Evolutionary conservation across 2,888 invertebrate species (phyloP), one percentile per base, ranked within the genome.

Genomic region (Pegoplata infirma): DNA sequence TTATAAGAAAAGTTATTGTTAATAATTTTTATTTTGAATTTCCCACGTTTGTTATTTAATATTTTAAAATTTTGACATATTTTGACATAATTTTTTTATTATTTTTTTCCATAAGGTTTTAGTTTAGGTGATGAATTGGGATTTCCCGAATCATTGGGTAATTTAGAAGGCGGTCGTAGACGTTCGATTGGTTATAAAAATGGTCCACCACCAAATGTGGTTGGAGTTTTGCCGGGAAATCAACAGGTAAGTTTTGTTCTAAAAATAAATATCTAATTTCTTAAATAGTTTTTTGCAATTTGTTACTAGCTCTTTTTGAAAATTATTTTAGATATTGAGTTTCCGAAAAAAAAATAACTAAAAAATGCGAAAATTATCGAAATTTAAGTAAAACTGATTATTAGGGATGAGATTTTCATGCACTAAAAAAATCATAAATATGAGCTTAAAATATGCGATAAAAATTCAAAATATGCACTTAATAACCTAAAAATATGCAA

Each of bases 121-220:
- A 95, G 95, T 86, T 90, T 96, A 14, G 96, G 96, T 14, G 96
- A 97, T 85, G 96, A 96, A 87, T 90, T 96, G 76, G 96, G 96
- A 23, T 96, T 97, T 86, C 92, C 93, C 82, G 95, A 97, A 85
- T 96, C 96, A 0, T 88, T 96, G 53, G 94, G 95, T 1, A 96
- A 95, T 86, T 87, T 93, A 82, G 96, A 96, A 85, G 92, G 92
- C 51, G 92, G 92, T 82, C 92, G 94, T 80, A 90, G 95, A 80
- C 91, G 95, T 67, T 94, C 94, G 0, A 91, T 93, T 68, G 92
- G 89, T 85, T 88, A 91, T 71, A 91, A 90, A 83, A 91, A 91
- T 84, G 90, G 89, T 0, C 90, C 91, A 1, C 90, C 91, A 5
- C 91, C 91, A 67, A 88, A 91, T 82, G 66, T 82, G 28, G 82